These are phyloP conservation scores for Glaucidium brasilianum DNA, from an alignment of 2,113 vertebrate species.

Conservation along the genomic window DNA sequence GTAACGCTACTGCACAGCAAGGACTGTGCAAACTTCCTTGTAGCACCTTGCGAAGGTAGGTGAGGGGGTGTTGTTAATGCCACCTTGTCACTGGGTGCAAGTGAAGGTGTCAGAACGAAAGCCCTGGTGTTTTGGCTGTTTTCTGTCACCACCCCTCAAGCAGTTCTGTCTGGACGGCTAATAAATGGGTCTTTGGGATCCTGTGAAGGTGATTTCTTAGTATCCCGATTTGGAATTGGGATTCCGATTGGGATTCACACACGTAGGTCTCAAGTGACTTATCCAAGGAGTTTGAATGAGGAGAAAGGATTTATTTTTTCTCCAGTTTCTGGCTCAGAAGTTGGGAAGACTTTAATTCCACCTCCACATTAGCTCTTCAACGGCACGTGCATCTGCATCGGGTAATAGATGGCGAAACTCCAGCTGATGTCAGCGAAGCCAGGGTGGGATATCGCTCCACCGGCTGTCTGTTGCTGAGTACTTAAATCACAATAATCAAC, in stretches of 20 bases:
- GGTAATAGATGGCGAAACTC: neutral
- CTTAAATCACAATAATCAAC: neutral
- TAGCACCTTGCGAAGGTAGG: neutral
- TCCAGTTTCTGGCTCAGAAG: neutral
- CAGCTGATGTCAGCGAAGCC: neutral
- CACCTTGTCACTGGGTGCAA: neutral
- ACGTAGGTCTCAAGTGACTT: neutral
- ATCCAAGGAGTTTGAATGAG: neutral
- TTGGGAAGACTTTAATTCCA: neutral
- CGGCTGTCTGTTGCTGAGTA: too few relatives aligned
- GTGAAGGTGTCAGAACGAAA: neutral
- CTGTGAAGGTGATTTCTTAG: neutral
- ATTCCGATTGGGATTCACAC: too few relatives aligned
- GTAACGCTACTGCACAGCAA: neutral
- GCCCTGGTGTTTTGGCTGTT: neutral
- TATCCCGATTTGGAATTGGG: too few relatives aligned
- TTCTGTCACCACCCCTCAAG: neutral
- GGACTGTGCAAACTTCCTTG: neutral
- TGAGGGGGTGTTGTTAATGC: neutral
- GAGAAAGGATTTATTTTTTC: neutral
- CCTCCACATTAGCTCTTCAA: neutral
- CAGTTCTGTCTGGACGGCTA: neutral
- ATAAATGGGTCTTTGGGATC: neutral
- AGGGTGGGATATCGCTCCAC: neutral
- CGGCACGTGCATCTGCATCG: neutral